Evolutionary conservation across 2,113 vertebrate species (phyloP).

Genomic region (Acinonyx jubatus): DNA sequence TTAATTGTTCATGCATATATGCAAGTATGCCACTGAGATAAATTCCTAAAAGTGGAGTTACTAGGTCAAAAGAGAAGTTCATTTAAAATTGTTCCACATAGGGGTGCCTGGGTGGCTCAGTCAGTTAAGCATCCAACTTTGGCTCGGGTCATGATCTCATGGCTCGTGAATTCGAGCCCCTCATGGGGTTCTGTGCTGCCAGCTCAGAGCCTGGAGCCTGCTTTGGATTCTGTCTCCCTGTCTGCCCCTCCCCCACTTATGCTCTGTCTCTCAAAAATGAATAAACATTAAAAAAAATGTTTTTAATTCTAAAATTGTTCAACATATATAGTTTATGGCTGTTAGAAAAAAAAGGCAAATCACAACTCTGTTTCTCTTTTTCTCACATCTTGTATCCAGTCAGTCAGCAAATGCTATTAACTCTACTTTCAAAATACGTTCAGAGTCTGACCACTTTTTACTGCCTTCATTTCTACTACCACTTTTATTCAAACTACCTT

Average conservation of each 20-base stretch:
- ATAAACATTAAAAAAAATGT: too few species aligned
- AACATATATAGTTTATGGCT: not conserved
- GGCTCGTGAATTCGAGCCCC: too few species aligned
- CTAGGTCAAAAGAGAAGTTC: slow-evolving; percentile 1
- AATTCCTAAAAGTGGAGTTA: slow-evolving; percentile 15
- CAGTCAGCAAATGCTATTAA: not conserved
- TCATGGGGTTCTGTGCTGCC: too few species aligned
- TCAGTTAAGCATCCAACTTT: too few species aligned
- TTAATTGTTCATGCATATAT: not conserved
- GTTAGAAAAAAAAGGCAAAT: slow-evolving; percentile 42
- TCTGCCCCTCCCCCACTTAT: too few species aligned
- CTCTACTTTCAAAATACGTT: not conserved
- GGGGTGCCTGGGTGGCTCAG: too few species aligned
- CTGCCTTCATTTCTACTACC: not conserved
- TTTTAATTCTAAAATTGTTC: not conserved
- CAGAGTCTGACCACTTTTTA: not conserved
- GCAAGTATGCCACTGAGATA: not conserved
- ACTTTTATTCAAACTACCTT: not conserved
- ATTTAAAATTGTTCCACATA: not conserved
- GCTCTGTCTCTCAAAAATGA: too few species aligned
- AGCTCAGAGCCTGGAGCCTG: too few species aligned
- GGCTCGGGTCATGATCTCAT: too few species aligned
- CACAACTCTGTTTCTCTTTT: not conserved
- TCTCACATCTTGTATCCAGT: not conserved
- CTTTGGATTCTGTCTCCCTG: too few species aligned